These are phyloP conservation scores for Notolabrus celidotus DNA, from an alignment of 2,797 vertebrate species.

Conservation along the genomic window DNA sequence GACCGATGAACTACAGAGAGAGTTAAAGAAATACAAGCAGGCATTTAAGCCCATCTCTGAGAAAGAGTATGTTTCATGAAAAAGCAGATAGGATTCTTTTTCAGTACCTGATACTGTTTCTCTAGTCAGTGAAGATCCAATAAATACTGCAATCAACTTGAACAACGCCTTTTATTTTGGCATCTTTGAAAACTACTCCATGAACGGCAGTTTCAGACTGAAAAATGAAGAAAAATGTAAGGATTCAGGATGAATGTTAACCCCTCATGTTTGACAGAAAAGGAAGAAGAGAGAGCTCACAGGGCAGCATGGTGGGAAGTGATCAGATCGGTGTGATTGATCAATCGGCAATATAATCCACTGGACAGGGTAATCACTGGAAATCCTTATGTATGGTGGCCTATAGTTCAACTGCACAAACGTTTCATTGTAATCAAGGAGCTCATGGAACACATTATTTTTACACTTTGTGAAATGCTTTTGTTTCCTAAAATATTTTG, in stretches of 20 bases:
- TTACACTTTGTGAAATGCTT: no score
- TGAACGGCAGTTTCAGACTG: constrained; percentile 69
- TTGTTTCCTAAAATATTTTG: no score
- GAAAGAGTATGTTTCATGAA: no score
- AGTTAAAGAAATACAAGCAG: no score
- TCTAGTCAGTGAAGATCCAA: constrained; percentile 22
- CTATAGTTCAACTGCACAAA: no score
- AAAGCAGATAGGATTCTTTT: no score
- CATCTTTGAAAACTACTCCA: constrained; percentile 71
- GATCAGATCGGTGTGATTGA: neutral
- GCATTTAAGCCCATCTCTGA: no score
- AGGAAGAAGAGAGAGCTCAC: constrained; percentile 37
- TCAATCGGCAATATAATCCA: neutral
- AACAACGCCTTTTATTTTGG: constrained; percentile 75
- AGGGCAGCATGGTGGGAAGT: neutral
- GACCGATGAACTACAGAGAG: no score
- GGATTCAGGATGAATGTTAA: constrained; percentile 40
- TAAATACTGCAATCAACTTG: constrained; percentile 39
- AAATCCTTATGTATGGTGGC: no score
- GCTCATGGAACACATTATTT: no score
- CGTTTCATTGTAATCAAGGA: no score
- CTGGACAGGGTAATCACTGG: neutral
- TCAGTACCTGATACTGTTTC: no score
- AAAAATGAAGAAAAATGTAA: constrained; percentile 47
- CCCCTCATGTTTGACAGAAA: neutral